Evolutionary conservation across 2,113 vertebrate genomes (phyloP).

Genomic region (Turdus rufiventris): DNA sequence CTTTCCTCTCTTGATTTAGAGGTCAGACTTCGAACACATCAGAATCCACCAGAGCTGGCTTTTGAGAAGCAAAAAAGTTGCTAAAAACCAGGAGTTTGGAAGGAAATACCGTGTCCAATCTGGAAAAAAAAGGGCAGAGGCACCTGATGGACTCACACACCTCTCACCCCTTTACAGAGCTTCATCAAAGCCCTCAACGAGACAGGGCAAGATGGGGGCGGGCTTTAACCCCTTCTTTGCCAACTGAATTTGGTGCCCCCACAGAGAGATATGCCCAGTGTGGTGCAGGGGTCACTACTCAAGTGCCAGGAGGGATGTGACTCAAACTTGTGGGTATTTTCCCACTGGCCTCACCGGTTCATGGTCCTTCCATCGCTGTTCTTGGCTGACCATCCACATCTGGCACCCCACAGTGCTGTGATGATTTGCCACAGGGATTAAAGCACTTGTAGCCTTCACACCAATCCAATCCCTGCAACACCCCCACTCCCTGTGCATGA

Average conservation of each 20-base stretch:
- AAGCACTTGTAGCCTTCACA: not conserved
- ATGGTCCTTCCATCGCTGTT: accelerated
- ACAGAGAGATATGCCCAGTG: accelerated
- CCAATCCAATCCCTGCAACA: not conserved
- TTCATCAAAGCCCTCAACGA: accelerated
- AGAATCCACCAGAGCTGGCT: not conserved
- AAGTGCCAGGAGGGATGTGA: not conserved
- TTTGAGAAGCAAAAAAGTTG: not conserved
- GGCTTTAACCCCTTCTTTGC: not conserved
- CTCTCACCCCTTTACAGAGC: not conserved
- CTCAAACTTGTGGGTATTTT: not conserved
- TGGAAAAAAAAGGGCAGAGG: not conserved
- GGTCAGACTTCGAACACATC: not conserved
- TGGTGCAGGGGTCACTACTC: not conserved
- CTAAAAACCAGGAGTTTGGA: not conserved
- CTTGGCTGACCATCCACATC: not conserved
- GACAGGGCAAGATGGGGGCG: not conserved
- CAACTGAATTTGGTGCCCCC: not conserved
- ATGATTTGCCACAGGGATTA: not conserved
- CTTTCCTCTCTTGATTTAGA: not conserved
- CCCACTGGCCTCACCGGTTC: not conserved
- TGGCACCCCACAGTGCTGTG: not conserved
- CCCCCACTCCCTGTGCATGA: not conserved
- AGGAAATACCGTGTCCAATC: not conserved
- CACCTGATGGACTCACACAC: not conserved